A percentile compares a stretch with the other conserved stretches of the same genome.
Evolutionary conservation across 2,888 invertebrate species (phyloP).

Genomic region (Acleris sparsana): DNA sequence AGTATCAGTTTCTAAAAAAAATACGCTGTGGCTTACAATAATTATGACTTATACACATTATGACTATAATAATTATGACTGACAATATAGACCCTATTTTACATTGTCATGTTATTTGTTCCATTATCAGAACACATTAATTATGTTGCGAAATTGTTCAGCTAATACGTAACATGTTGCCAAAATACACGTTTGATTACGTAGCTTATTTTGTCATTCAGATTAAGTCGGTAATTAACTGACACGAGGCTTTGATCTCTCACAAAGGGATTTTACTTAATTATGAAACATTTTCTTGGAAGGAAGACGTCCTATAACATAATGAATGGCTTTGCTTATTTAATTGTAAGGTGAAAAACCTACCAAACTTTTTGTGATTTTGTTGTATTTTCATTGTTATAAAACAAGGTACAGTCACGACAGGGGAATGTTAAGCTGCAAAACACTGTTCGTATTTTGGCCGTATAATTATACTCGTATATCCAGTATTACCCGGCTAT

Average conservation of each 20-base stretch:
- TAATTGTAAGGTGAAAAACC: constrained; percentile 2
- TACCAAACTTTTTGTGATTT: background rate
- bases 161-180: background rate
- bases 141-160: background rate
- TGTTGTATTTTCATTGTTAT: background rate
- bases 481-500: too few species aligned
- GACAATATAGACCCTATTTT: background rate
- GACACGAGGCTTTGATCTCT: background rate
- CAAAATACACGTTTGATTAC: constrained; percentile 4
- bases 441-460: too few species aligned
- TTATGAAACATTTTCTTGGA: constrained; percentile 22
- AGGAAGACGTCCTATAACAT: constrained; percentile 9
- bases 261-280: constrained; percentile 20
- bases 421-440: too few species aligned
- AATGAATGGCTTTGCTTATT: constrained; percentile 13
- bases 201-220: constrained; percentile 17
- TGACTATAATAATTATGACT: background rate
- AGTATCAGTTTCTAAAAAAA: too few species aligned
- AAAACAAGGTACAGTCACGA: background rate
- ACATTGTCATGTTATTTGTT: background rate
- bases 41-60: too few species aligned
- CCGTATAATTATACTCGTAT: too few species aligned
- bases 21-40: too few species aligned
- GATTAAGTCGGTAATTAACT: constrained; percentile 22
- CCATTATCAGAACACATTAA: background rate